Evolutionary conservation across 2,797 vertebrate species (phyloP), one percentile per base, ranked within the genome.

Genomic region (Acanthis flammea): DNA sequence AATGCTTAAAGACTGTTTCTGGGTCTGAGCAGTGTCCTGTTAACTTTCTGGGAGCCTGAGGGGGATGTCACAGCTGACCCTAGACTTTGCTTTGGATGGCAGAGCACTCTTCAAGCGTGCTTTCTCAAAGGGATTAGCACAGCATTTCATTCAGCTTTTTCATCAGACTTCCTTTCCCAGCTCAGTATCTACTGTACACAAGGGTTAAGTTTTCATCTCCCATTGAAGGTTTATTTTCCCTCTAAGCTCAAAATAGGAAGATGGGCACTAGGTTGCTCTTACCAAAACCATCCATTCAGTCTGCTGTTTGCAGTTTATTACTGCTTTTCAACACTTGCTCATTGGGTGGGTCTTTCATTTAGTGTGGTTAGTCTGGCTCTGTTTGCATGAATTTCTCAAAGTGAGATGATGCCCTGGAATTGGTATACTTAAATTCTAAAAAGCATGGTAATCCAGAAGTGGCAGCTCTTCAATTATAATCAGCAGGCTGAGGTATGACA

Each of bases 81-180:
- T 54, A 72, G 95, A 82, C 92, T 97, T 95, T 90, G 92, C 96
- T 96, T 92, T 97, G 94, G 96, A 96, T 96, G 94, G 96, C 96
- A 97, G 94, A 95, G 93, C 94, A 92, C 92, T 94, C 92, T 95
- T 97, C 93, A 97, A 96, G 96, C 95, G 61, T 91, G 94, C 93
- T 97, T 96, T 96, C 95, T 95, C 91, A 74, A 92, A 96, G 87
- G 94, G 94, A 97, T 97, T 97, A 97, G 78, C 80, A 61, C 61
- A 93, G 88, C 90, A 93, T 96, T 97, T 97, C 96, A 97, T 97
- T 96, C 96, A 97, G 88, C 82, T 96, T 97, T 97, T 97, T 87
- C 89, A 94, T 94, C 77, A 94, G 76, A 85, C 91, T 95, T 88
- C 89, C 86, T 96, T 96, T 94, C 86, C 65, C 88, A 96, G 87